Conservation (phyloP, 30 jellyfish, hydroid and myxozoan genomes). For the Cassiopea xamachana region DNA sequence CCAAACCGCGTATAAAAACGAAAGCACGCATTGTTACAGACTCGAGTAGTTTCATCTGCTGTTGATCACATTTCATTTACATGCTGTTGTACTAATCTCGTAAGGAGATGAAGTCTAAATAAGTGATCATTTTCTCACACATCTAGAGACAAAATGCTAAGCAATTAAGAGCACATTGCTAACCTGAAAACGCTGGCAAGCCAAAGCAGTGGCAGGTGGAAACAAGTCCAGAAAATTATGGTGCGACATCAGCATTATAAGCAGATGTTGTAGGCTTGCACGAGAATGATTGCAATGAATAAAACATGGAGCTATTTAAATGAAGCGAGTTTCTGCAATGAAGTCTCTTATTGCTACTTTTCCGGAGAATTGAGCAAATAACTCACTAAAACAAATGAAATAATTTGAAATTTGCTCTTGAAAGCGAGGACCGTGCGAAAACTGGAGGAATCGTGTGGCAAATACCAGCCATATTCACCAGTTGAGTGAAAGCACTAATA, state of each 20-base stretch:
- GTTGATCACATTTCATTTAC: neutral
- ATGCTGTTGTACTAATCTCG: neutral
- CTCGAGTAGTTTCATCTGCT: neutral
- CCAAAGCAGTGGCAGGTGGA: conserved; percentile 29
- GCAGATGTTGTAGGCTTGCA: conserved; percentile 34
- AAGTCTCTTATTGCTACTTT: neutral
- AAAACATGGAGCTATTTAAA: neutral
- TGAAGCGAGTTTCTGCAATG: neutral
- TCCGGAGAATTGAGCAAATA: neutral
- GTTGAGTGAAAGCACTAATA: too few species aligned
- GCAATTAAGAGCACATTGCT: neutral
- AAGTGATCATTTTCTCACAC: neutral
- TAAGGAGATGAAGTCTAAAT: neutral
- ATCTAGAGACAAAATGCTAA: neutral
- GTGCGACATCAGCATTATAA: conserved; percentile 14
- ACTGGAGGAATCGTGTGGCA: too few species aligned
- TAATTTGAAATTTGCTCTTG: too few species aligned
- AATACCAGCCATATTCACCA: too few species aligned
- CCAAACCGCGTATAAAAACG: neutral
- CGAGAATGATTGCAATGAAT: conserved; percentile 11
- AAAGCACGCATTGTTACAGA: neutral
- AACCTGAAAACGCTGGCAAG: neutral
- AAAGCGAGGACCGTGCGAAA: too few species aligned
- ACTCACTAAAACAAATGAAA: too few species aligned
- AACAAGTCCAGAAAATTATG: conserved; percentile 1